These are phyloP conservation scores for Leucoma salicis DNA, from an alignment of 2,888 invertebrate species.

Conservation along the genomic window DNA sequence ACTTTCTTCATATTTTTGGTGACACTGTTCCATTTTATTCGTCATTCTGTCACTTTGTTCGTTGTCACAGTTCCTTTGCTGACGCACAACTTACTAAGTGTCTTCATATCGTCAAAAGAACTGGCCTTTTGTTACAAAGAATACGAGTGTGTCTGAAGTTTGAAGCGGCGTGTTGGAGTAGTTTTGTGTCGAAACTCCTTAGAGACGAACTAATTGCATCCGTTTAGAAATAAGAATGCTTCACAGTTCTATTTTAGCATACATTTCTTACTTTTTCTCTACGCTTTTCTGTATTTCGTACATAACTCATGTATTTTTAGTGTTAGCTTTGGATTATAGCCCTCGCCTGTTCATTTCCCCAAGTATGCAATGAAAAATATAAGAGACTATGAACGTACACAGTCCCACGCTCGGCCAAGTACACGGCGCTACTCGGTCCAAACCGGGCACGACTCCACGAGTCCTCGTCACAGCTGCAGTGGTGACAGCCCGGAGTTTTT, in stretches of 20 bases:
- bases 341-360: too few species aligned
- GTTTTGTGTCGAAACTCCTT: slow-evolving; percentile 19
- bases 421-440: too few species aligned
- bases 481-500: too few species aligned
- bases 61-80: slow-evolving; percentile 20
- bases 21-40: slow-evolving; percentile 16
- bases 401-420: too few species aligned
- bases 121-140: slow-evolving; percentile 26
- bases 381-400: too few species aligned
- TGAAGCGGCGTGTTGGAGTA: slow-evolving; percentile 12
- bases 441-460: too few species aligned
- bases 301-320: too few species aligned
- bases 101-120: slow-evolving; percentile 32
- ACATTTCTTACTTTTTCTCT: slow-evolving; percentile 1
- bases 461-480: too few species aligned
- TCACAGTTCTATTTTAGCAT: background rate
- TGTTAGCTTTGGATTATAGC: too few species aligned
- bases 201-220: slow-evolving; percentile 16
- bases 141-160: slow-evolving; percentile 9
- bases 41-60: slow-evolving; percentile 29
- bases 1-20: background rate
- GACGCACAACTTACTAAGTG: slow-evolving; percentile 21
- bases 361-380: too few species aligned
- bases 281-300: too few species aligned
- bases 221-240: slow-evolving; percentile 4